phyloP scores from a whole-genome alignment of 2,113 vertebrate species.

The Rhinolophus sinicus region DNA sequence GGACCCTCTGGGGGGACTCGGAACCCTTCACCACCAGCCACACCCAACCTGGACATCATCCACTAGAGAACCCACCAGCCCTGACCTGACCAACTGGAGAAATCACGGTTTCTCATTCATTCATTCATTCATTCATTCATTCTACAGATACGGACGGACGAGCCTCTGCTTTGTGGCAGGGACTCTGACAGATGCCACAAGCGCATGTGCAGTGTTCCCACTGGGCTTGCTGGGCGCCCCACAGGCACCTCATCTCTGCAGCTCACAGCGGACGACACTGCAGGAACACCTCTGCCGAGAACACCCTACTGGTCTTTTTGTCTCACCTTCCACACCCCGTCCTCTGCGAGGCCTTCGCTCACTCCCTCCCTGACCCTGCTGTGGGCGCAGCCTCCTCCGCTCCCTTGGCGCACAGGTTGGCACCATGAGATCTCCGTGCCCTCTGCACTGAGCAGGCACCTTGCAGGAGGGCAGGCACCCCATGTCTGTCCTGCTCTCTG shows the following conservation, averaged over 20 bases:
- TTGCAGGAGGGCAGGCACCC: neutral
- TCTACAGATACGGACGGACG: rapidly evolving
- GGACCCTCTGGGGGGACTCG: neutral
- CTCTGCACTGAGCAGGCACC: neutral
- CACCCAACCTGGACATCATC: rapidly evolving
- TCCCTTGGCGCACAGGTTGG: rapidly evolving
- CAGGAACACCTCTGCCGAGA: neutral
- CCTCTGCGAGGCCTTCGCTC: neutral
- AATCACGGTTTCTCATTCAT: rapidly evolving
- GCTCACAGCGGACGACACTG: neutral
- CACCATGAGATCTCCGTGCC: rapidly evolving
- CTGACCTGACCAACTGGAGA: neutral
- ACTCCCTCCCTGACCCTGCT: rapidly evolving
- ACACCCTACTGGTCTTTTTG: rapidly evolving
- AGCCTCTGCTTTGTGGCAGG: neutral
- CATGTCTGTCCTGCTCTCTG: rapidly evolving
- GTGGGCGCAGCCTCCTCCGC: rapidly evolving
- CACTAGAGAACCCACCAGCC: neutral
- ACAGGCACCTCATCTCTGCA: neutral
- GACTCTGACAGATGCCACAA: neutral
- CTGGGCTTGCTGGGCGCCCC: neutral
- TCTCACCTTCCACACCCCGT: neutral
- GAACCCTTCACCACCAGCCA: neutral
- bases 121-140: neutral
- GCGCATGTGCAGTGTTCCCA: rapidly evolving